These are phyloP conservation scores for Brachionus calyciflorus DNA, from an alignment of 1,140 invertebrate genomes.

Conservation along the genomic window DNA sequence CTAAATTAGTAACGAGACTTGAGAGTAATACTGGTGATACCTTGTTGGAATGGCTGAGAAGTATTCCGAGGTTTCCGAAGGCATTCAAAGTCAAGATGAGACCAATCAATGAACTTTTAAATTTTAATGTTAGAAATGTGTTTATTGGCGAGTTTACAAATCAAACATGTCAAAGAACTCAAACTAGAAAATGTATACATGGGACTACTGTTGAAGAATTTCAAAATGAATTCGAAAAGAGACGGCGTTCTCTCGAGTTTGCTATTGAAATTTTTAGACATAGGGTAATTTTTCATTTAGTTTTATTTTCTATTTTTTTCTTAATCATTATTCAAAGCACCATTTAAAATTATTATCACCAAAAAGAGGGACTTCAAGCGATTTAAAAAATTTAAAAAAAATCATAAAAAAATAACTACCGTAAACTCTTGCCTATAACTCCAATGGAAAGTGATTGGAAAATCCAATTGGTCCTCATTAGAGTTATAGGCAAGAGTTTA, in stretches of 20 bases:
- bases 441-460: too few relatives aligned
- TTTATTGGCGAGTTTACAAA: neutral
- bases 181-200: slow-evolving; percentile 2
- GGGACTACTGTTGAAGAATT: slow-evolving; percentile 37
- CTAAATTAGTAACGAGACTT: slow-evolving; percentile 17
- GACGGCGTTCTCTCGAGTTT: slow-evolving; percentile 21
- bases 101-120: slow-evolving; percentile 34
- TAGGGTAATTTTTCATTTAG: too few relatives aligned
- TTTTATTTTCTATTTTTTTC: neutral
- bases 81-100: slow-evolving; percentile 46
- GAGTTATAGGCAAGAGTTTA: too few relatives aligned
- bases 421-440: too few relatives aligned
- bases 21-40: slow-evolving; percentile 25
- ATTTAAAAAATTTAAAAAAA: too few relatives aligned
- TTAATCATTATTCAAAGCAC: too few relatives aligned
- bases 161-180: slow-evolving; percentile 17
- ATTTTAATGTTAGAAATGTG: slow-evolving; percentile 34
- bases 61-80: slow-evolving; percentile 30
- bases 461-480: too few relatives aligned
- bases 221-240: slow-evolving; percentile 28
- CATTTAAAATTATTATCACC: too few relatives aligned
- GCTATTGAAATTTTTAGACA: slow-evolving; percentile 38
- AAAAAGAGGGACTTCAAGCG: too few relatives aligned
- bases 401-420: too few relatives aligned
- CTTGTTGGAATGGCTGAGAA: slow-evolving; percentile 21